Evolutionary conservation across 2,888 invertebrate genomes (phyloP).

Genomic region (Anoplius nigerrimus): DNA sequence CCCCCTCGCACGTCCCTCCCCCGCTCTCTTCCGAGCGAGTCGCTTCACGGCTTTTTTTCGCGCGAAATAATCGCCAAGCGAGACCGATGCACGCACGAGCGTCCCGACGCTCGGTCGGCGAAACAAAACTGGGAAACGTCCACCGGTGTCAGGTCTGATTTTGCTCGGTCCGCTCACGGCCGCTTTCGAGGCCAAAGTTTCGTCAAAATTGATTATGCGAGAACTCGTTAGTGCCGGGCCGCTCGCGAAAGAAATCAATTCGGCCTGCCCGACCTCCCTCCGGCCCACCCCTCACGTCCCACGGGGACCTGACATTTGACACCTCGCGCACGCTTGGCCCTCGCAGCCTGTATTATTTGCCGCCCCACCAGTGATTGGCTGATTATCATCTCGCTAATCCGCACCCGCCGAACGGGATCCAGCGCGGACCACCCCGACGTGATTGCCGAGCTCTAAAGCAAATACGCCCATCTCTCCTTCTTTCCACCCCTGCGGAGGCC

Average conservation of each 20-base stretch:
- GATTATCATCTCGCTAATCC: constrained; percentile 74
- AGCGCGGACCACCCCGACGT: constrained; percentile 64
- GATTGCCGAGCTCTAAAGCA: constrained; percentile 68
- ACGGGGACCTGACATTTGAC: constrained; percentile 69
- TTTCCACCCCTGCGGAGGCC: constrained; percentile 36
- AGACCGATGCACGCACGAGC: neutral
- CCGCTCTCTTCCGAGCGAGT: constrained; percentile 1
- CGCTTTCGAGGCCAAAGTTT: too few species aligned
- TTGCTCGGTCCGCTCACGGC: too few species aligned
- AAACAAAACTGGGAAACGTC: too few species aligned
- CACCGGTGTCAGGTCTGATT: too few species aligned
- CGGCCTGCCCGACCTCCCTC: constrained; percentile 21
- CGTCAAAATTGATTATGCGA: too few species aligned
- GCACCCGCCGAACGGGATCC: constrained; percentile 45
- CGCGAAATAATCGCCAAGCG: constrained; percentile 23
- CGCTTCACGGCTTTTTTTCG: neutral
- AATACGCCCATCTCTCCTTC: constrained; percentile 48
- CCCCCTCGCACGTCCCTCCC: constrained; percentile 9
- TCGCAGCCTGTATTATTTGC: constrained; percentile 27
- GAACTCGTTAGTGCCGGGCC: too few species aligned
- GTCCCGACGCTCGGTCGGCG: too few species aligned
- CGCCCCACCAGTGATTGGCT: constrained; percentile 66
- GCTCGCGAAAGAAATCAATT: constrained; percentile 57
- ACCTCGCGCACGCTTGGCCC: constrained; percentile 56
- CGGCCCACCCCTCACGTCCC: constrained; percentile 30